Base-by-base conservation (phyloP, 2,797 vertebrate species). In the Anabacerthia variegaticeps region DNA sequence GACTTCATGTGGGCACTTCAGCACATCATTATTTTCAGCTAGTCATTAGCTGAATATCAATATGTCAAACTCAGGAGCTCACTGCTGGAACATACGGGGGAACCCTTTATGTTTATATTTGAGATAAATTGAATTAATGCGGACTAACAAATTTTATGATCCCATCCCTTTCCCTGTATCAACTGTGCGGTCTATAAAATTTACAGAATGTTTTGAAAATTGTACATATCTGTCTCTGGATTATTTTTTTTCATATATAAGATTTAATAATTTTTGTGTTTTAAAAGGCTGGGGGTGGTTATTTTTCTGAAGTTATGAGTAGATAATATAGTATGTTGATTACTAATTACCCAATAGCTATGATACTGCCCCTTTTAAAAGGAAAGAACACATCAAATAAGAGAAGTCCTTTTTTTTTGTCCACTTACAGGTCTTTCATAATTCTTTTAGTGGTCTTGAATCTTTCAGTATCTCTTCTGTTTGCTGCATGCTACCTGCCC, bases 231-330 rank as follows among this genome's bases (percentile, higher is more conserved):
- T 73, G 34, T 1, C 43, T 62, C 48, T 44, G 12, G 17, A 43
- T 43, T 84, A 36, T 8, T n/a, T 26, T 28, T 55, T 37, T 44
- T 34, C 26, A 49, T 10, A 69, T 34, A 49, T 10, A 73, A 17
- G 37, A 67, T 63, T 92, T 56, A 63, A 89, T 17, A 39, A 23
- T 81, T 58, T 91, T 67, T 41, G 51, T 58, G 58, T 74, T 91
- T 80, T 84, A 94, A 92, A 96, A 83, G 44, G 20, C 67, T 77
- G 58, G 67, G 63, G 32, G 46, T 91, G 61, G 54, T 88, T 56
- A 95, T 84, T 78, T 88, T 56, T 66, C 75, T 96, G 81, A 71
- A 96, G 71, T 88, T 73, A 91, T 67, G 78, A 92, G 77, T 95
- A 83, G 41, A 81, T 95, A 95, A 96, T 24, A 11, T 61, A 72